Evolutionary conservation across 1,140 invertebrate genomes (phyloP), one percentile per base, ranked within the genome.

Genomic region (Ips typographus): DNA sequence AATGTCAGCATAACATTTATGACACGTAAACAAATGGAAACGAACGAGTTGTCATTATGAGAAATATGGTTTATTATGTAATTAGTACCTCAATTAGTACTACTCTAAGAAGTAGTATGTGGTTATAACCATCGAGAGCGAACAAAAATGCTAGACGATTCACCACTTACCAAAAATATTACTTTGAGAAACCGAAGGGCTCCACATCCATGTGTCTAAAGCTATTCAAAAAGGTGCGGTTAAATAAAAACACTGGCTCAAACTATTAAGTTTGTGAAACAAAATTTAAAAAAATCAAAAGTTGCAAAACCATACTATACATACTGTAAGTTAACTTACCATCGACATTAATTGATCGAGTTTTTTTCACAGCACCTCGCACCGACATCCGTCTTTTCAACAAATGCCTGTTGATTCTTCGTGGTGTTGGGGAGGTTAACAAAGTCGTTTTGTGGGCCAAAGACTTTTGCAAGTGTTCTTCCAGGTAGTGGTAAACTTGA

Each of bases 311-410:
- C n/a, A 55, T 36, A 55, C 6, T 55, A 47, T 4, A 55, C 7
- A 55, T 1, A 55, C 52, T 38, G 5, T 22, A 22, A 22, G 22
- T 22, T 22, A 22, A 85, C 89, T 85, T 81, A 92, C 90, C 89
- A 79, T 92, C 90, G 39, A 92, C 88, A 76, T 92, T 92, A 57
- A 95, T 94, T 4, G 92, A 94, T 75, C 92, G 83, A 0, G 92
- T 94, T 78, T 94, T 92, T 80, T 92, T 93, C 65, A 95, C 93
- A 7, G 92, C 91, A 63, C 93, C 93, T 75, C 89, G 89, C 2
- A 93, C 90, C 2, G 92, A 94, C 88, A 94, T 91, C 79, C 86
- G 87, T 22, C 90, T 83, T 49, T 86, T 84, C 22, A 71, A 55
- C 3, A 91, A 72, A 66, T 84, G 83, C 63, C 84, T 82, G n/a